Percentiles rank a stretch among this genome's conserved stretches.
These are phyloP conservation scores for Patiria pectinifera DNA, from an alignment of 53 echinoderm and acorn worm species.

Conservation along the genomic window DNA sequence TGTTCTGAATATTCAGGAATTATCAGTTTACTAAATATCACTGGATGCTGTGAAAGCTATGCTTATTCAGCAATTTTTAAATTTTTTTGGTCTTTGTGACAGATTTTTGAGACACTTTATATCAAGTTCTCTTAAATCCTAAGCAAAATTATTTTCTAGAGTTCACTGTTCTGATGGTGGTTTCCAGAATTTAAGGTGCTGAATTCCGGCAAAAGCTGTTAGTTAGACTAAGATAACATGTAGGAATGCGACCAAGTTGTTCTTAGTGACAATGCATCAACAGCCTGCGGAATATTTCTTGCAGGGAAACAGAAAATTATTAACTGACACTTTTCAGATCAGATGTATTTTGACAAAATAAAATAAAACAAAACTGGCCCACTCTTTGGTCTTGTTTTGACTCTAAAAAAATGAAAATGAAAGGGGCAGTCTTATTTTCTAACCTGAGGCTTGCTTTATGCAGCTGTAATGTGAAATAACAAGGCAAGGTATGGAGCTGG, in stretches of 20 bases:
- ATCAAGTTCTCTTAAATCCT: not conserved
- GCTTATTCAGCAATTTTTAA: not conserved
- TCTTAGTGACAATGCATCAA: too few relatives aligned
- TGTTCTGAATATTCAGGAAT: not conserved
- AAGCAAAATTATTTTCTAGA: too few relatives aligned
- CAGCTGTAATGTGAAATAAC: slow-evolving; percentile 53
- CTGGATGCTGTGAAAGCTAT: not conserved
- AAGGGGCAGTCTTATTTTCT: not conserved
- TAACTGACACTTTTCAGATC: too few relatives aligned
- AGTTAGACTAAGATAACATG: too few relatives aligned
- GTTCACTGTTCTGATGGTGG: too few relatives aligned
- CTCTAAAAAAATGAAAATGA: not conserved
- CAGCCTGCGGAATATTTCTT: too few relatives aligned
- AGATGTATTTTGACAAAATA: too few relatives aligned
- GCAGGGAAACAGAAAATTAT: too few relatives aligned
- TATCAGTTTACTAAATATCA: not conserved
- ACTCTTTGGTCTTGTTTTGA: not conserved
- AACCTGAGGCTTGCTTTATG: slow-evolving; percentile 21
- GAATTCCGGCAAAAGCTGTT: too few relatives aligned
- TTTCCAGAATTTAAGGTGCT: too few relatives aligned
- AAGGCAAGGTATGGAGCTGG: not conserved
- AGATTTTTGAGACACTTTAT: not conserved
- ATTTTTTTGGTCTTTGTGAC: not conserved
- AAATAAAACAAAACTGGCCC: not conserved
- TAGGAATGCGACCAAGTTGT: too few relatives aligned